Percentiles rank a stretch among this genome's conserved stretches.
Conservation (phyloP, 2,797 vertebrate species). For the Betta splendens region DNA sequence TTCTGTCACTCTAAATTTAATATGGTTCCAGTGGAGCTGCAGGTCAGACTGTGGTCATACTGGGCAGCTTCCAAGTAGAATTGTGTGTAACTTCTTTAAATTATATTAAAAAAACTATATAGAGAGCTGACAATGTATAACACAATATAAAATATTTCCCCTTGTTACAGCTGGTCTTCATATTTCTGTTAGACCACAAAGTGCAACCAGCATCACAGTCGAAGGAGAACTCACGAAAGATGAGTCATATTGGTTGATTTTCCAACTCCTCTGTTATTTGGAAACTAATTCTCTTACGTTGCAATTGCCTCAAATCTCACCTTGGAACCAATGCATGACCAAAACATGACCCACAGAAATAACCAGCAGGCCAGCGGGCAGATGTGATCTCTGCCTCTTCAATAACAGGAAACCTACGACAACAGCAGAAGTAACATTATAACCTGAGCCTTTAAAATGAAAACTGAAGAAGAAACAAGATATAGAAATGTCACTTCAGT, state of each 20-base stretch:
- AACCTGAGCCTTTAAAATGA: constrained; percentile 20
- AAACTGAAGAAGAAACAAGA: neutral
- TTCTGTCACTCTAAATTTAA: too few relatives aligned
- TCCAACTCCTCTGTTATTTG: constrained; percentile 1
- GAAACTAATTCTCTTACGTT: constrained; percentile 10
- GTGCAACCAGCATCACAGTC: constrained; percentile 4
- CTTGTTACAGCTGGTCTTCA: neutral
- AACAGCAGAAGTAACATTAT: constrained; percentile 23
- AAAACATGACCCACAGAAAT: constrained; percentile 4
- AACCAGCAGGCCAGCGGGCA: constrained; percentile 25
- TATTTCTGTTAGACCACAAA: neutral
- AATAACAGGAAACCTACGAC: constrained; percentile 29
- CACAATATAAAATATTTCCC: neutral
- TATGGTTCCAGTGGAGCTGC: too few relatives aligned
- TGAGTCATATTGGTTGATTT: constrained; percentile 12
- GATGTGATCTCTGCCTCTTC: constrained; percentile 12
- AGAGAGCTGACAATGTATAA: too few relatives aligned
- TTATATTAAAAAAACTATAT: too few relatives aligned
- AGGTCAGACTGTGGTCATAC: too few relatives aligned
- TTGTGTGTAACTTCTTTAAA: too few relatives aligned
- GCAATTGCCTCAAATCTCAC: constrained; percentile 4
- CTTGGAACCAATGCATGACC: neutral
- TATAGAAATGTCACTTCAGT: neutral
- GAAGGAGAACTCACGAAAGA: constrained; percentile 8
- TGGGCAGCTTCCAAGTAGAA: too few relatives aligned